Conservation (phyloP, 2,113 vertebrate species). For the Chascanopsetta lugubris region DNA sequence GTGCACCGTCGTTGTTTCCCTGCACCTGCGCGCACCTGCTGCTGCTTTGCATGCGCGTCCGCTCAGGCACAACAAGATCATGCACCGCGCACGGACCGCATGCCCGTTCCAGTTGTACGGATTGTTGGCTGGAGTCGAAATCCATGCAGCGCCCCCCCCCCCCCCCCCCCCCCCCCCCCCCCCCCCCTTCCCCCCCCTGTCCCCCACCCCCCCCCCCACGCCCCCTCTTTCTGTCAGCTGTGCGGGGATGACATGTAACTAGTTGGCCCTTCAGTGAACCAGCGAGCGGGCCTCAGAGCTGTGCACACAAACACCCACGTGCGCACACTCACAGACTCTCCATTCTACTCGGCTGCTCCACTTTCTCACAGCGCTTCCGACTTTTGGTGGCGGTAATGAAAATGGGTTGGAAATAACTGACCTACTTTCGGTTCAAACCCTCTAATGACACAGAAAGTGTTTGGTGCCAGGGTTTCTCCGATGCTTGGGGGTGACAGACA, state of each 20-base stretch:
- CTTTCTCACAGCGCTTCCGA: constrained; percentile 59
- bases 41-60: not conserved
- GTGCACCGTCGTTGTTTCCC: too few species aligned
- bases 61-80: not conserved
- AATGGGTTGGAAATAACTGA: constrained; percentile 66
- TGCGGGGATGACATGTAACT: constrained; percentile 32
- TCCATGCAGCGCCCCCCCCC: constrained; percentile 1
- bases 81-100: not conserved
- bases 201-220: constrained; percentile 3
- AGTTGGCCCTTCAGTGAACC: constrained; percentile 57
- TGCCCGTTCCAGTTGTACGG: not conserved
- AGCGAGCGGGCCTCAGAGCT: constrained; percentile 10
- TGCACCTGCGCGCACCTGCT: too few species aligned
- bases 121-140: not conserved
- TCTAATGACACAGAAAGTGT: constrained; percentile 32
- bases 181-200: constrained; percentile 1
- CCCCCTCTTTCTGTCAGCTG: constrained; percentile 6
- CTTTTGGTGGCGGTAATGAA: constrained; percentile 50
- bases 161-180: too few species aligned
- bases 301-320: constrained; percentile 23
- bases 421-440: constrained; percentile 62
- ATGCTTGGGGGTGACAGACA: constrained; percentile 23
- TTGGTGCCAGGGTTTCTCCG: constrained; percentile 8
- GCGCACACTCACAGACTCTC: constrained; percentile 11
- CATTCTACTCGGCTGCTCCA: constrained; percentile 48